These are phyloP conservation scores for Boulengeromyrus knoepffleri DNA, from an alignment of 2,113 vertebrate species.

Conservation along the genomic window DNA sequence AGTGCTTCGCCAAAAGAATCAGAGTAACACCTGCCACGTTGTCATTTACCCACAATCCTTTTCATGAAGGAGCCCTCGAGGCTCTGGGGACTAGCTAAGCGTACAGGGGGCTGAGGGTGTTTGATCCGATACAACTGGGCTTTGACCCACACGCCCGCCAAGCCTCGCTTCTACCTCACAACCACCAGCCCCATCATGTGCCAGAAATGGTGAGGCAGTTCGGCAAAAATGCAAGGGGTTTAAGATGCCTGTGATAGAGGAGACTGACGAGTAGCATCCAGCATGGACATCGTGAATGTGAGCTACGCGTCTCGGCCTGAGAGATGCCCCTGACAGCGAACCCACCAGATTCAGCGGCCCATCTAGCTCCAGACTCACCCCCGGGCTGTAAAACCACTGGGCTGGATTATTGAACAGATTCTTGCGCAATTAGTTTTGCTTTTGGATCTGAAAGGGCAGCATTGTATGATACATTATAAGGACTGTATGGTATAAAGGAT, in stretches of 20 bases:
- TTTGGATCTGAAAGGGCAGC: neutral
- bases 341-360: neutral
- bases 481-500: neutral
- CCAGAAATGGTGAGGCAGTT: neutral
- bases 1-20: neutral
- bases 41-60: conserved; percentile 3
- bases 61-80: neutral
- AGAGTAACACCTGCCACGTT: neutral
- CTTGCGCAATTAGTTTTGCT: neutral
- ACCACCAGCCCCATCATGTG: neutral
- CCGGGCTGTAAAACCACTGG: neutral
- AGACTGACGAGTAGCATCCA: neutral
- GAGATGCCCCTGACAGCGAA: neutral
- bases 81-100: neutral
- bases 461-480: neutral
- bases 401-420: neutral
- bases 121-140: neutral
- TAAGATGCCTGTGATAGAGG: neutral
- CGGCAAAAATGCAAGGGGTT: neutral
- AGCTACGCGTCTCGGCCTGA: neutral
- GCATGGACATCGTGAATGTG: neutral
- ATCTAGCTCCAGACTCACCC: neutral
- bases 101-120: neutral
- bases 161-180: neutral
- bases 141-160: neutral